These are phyloP conservation scores for Pediacus dermestoides DNA, from an alignment of 2,888 invertebrate species.

Conservation along the genomic window DNA sequence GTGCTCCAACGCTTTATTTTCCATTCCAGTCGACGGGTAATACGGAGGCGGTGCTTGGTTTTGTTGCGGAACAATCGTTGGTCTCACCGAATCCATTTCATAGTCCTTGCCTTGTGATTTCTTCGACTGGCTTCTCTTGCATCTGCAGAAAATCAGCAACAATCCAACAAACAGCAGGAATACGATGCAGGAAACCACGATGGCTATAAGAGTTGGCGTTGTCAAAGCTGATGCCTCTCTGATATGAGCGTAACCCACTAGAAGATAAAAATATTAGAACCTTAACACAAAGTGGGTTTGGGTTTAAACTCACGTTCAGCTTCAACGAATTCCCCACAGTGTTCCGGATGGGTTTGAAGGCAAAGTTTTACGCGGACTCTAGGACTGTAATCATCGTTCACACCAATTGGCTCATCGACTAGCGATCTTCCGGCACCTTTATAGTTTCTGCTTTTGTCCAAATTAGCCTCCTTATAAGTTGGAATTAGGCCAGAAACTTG, in stretches of 20 bases:
- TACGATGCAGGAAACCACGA: conserved; percentile 77
- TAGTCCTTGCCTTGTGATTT: conserved; percentile 85
- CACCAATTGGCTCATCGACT: conserved; percentile 55
- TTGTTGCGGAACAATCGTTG: conserved; percentile 81
- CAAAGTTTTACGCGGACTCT: conserved; percentile 79
- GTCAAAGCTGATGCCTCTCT: conserved; percentile 74
- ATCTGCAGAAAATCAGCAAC: conserved; percentile 79
- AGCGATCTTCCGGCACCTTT: conserved; percentile 53
- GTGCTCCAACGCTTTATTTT: conserved; percentile 88
- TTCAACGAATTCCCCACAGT: conserved; percentile 79
- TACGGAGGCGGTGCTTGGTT: conserved; percentile 86
- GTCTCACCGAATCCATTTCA: conserved; percentile 84
- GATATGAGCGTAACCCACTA: conserved; percentile 79
- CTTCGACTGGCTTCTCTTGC: conserved; percentile 76
- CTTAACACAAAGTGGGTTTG: conserved; percentile 10
- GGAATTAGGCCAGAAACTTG: conserved; percentile 68
- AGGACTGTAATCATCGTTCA: conserved; percentile 62
- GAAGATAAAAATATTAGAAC: conserved; percentile 34
- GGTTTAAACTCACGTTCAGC: conserved; percentile 70
- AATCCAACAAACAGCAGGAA: conserved; percentile 72
- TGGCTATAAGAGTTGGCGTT: conserved; percentile 74
- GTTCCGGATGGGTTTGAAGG: conserved; percentile 72
- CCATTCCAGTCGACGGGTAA: conserved; percentile 82
- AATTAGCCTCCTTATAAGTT: conserved; percentile 66
- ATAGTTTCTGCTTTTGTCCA: conserved; percentile 57